phyloP scores from a whole-genome alignment of 2,888 invertebrate species.

The Altica lythri region DNA sequence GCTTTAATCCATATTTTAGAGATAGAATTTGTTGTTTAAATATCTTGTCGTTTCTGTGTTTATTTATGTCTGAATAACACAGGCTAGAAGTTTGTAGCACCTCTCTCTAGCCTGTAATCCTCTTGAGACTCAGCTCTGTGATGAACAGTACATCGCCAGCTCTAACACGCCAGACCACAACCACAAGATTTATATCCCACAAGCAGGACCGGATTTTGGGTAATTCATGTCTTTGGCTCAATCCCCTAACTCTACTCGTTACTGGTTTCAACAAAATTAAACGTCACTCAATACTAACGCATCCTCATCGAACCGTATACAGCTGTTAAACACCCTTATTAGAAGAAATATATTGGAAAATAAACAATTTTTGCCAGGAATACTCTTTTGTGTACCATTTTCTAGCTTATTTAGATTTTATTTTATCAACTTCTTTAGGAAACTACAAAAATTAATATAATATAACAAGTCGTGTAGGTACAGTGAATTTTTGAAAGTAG shows the following conservation, averaged over 20 bases:
- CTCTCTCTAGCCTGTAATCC: conserved; percentile 38
- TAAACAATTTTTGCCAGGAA: too few species aligned
- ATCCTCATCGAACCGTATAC: too few species aligned
- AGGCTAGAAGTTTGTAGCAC: conserved; percentile 36
- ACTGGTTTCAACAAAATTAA: conserved; percentile 12
- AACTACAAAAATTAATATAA: too few species aligned
- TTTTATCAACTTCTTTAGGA: too few species aligned
- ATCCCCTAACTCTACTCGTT: conserved; percentile 23
- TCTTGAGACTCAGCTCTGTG: conserved; percentile 39
- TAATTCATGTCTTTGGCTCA: conserved; percentile 16
- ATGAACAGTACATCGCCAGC: conserved; percentile 46
- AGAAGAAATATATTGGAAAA: too few species aligned
- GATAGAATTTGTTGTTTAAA: conserved; percentile 32
- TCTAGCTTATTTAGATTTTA: too few species aligned
- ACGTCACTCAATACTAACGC: conserved; percentile 2
- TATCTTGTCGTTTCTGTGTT: conserved; percentile 28
- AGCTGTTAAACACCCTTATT: too few species aligned
- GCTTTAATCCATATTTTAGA: conserved; percentile 28
- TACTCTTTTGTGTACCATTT: too few species aligned
- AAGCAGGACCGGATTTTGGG: conserved; percentile 22
- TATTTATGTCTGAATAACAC: conserved; percentile 29
- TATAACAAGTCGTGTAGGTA: too few species aligned
- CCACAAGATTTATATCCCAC: conserved; percentile 43
- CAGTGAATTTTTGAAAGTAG: too few species aligned
- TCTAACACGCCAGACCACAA: conserved; percentile 42